These are phyloP conservation scores for Stegophylla sp. DNA, from an alignment of 2,888 invertebrate species.

Conservation along the genomic window DNA sequence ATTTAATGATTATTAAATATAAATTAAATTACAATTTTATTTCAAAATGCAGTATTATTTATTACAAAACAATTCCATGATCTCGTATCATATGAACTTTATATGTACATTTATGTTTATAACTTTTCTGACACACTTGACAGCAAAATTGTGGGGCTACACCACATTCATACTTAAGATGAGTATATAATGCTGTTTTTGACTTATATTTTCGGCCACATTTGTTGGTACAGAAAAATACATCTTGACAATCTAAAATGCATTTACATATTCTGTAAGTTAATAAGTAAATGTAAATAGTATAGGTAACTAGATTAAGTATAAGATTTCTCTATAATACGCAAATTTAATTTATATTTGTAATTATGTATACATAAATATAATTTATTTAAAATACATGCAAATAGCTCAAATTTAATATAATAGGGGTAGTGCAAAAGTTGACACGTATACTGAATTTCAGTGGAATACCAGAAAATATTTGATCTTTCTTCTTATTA, in stretches of 20 bases:
- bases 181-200: constrained; percentile 60
- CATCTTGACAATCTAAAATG: constrained; percentile 43
- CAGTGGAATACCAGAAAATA: background rate
- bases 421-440: too few relatives aligned
- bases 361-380: background rate
- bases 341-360: background rate
- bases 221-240: constrained; percentile 55
- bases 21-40: constrained; percentile 3
- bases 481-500: too few relatives aligned
- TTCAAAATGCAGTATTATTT: background rate
- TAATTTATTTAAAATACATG: constrained; percentile 19
- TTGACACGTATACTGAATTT: too few relatives aligned
- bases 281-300: background rate
- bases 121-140: constrained; percentile 63
- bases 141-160: constrained; percentile 63
- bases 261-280: constrained; percentile 29
- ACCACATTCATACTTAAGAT: constrained; percentile 63
- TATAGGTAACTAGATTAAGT: constrained; percentile 1
- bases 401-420: constrained; percentile 10
- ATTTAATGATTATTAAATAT: background rate
- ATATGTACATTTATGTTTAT: constrained; percentile 63
- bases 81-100: constrained; percentile 60
- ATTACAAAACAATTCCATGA: constrained; percentile 45
- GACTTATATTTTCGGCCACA: constrained; percentile 61
- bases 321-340: background rate